Evolutionary conservation across 2,113 vertebrate genomes (phyloP), one percentile per base, ranked within the genome.

Genomic region (Chaetodon trifascialis): DNA sequence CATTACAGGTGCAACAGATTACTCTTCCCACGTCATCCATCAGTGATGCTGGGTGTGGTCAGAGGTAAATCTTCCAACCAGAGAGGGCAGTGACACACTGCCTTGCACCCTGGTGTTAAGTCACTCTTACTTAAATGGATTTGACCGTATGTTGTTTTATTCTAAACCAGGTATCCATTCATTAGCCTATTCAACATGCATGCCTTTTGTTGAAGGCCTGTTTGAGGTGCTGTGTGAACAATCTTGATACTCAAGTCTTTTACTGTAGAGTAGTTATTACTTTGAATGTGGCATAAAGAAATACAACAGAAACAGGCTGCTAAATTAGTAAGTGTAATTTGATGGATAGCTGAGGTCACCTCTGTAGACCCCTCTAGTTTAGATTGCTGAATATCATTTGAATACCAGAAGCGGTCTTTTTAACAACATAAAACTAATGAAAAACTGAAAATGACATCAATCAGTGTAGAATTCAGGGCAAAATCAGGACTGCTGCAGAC

Each of bases 281-380:
- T 59, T 59, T 49, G 16, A 66, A 66, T n/a, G 34, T 12, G 52
- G 19, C 23, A 21, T 66, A 7, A 60, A 52, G 23, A 46, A 52
- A 73, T 12, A 0, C 5, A 52, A 52, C 15, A 51, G 34, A 19
- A 66, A 49, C 3, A 42, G 55, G 25, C 4, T 56, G 38, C 23
- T 4, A 47, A 69, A 68, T 75, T n/a, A 52, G 52, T 63, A 55
- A 64, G 59, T 19, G 14, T 52, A 4, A 68, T 52, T 44, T 55
- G 30, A 55, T 40, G 38, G 62, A 16, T 70, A 60, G 17, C 70
- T 55, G 11, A 69, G 30, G n/a, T 49, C 38, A n/a, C 14, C 6
- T 40, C 25, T 70, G 49, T 14, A 69, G 51, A 40, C 38, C 54
- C 38, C 55, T 64, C 67, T 30, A 14, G 6, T 49, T 65, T 44